Evolutionary conservation across 2,888 invertebrate species (phyloP), one percentile per base, ranked within the genome.

Genomic region (Epirrita christyi): DNA sequence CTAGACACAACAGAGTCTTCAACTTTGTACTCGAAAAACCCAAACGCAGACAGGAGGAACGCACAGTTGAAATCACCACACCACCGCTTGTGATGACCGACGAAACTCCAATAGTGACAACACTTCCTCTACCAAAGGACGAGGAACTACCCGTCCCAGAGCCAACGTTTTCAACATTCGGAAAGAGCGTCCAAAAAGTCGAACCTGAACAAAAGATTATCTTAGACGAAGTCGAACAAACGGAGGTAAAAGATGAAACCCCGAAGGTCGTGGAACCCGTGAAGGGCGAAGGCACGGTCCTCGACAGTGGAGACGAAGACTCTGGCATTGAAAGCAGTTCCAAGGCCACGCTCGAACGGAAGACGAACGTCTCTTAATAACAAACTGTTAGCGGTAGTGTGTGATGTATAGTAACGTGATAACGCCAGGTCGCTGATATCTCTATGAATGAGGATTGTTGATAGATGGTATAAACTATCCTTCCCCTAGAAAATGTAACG

Each of bases 221-320:
- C 21, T 70, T 89, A 0, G 85, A 78, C 15, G 73, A 73, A 56
- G 65, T 68, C 3, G 72, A 70, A 14, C 66, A 69, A 2, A 53
- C 67, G 1, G 78, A 78, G 53, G 73, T 69, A 15, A 78, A 83
- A 37, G 78, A 72, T 8, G 82, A 82, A 29, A 78, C 74, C 49
- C 70, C 78, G 4, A 80, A 80, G 55, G 73, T 75, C 14, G 79
- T 84, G n/a, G 88, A 88, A 59, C 77, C 82, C 6, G 87, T 85
- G 29, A 86, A 84, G 59, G 94, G 94, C 0, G 94, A 94, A 71
- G 94, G 94, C 1, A 93, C 94, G 41, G 87, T 94, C 32, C 74
- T 94, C 41, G 94, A 95, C 77, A 94, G 94, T 71, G 94, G 94
- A 0, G 94, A 94, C 70, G 94, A 94, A 67, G 94, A 94, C 73